Base-by-base conservation (phyloP, 2,888 invertebrate species). In the Archips crataeganus region DNA sequence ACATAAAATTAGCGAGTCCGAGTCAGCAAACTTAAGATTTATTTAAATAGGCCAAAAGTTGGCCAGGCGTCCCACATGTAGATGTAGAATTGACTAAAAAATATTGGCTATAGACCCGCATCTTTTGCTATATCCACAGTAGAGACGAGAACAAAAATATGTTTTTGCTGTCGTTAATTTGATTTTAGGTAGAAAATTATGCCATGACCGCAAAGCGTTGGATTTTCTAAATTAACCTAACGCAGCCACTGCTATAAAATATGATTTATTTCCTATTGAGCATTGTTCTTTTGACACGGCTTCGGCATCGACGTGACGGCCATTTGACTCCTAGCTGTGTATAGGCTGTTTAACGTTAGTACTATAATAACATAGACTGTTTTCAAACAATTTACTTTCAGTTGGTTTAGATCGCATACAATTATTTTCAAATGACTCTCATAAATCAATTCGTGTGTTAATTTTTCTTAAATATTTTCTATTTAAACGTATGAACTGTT, bases 201-300 rank as follows among this genome's bases (percentile, higher is more conserved):
- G n/a, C 60, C 60, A 34, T 34, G 34, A 62, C 71, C 62, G 66
- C 71, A 57, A 72, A 39, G 36, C 62, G 54, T 54, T 45, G 47
- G 67, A 45, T 64, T 70, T 70, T 65, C 65, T 70, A 45, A 63
- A 63, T 63, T 63, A 63, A 34, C 45, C 63, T 47, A 47, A 47
- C 63, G 65, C 51, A 60, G 42, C n/a, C 32, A 65, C 54, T 42
- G 65, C 69, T 45, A 23, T 74, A 66, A 71, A 76, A 76, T 66
- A 74, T 76, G 71, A 76, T 76, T 76, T 76, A 76, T 76, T 69
- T 74, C 51, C 71, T 70, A 74, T 74, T 76, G 74, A 59, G n/a
- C 62, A 76, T 76, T 76, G 76, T 76, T 76, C 76, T 63, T 71
- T 71, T 54, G 57, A 62, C 62, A 51, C 60, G 61, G 42, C 64